Base-by-base conservation (phyloP, 1,140 invertebrate genomes). In the Choristoneura fumiferana region DNA sequence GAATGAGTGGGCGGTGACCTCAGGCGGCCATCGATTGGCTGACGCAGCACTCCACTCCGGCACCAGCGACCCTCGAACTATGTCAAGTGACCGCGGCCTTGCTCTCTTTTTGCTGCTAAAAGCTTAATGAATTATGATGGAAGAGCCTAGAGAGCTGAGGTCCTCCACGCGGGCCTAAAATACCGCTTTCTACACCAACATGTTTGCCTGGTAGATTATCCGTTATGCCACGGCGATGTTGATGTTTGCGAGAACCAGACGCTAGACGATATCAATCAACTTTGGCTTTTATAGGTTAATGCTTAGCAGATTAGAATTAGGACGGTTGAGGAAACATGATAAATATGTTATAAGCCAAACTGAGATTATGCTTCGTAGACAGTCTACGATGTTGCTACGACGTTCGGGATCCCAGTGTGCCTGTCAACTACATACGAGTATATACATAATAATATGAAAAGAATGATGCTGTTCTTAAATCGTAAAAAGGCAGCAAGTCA, bases 31-130 rank as follows among this genome's bases (percentile, higher is more conserved):
- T 82, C 83, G 81, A 85, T 85, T 81, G 76, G 81, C 76, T 78
- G 79, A 83, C 64, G 72, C 72, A 79, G 81, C 81, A 75, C 40
- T 54, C 59, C 67, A 65, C 71, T 72, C 76, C 69, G 75, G 67
- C 76, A 76, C 65, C 73, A 74, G 63, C 76, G 67, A 71, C 65
- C 67, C 65, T 61, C 63, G 63, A 88, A 80, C 65, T 86, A 57
- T 89, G 86, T 89, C 86, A 89, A 89, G 86, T 77, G 68, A 57
- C 58, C 59, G 60, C 74, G 81, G 77, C 86, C 86, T 89, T 86
- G 86, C 77, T 85, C 86, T 78, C 81, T 81, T 87, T 87, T 71
- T 64, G 57, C 65, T 69, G 71, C 79, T 85, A 84, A 87, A 87
- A 84, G 81, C 84, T 79, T 89, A 86, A 89, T 84, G 81, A 83